These are phyloP conservation scores for Lutjanus argentimaculatus DNA, from an alignment of 2,797 vertebrate genomes.

Conservation along the genomic window DNA sequence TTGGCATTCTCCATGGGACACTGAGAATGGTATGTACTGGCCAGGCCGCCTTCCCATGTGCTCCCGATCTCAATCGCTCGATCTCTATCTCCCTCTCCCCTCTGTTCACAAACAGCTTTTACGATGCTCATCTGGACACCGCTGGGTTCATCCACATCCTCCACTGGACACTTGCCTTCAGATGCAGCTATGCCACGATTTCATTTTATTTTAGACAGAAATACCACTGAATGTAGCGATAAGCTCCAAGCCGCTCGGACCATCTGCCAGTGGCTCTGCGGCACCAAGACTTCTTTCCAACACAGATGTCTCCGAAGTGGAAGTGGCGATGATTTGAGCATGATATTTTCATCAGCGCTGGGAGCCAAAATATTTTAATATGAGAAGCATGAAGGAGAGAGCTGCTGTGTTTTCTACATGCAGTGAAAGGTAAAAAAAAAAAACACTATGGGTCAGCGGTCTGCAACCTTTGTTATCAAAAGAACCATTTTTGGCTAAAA, in stretches of 20 bases:
- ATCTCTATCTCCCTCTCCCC: constrained; percentile 10
- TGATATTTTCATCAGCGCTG: constrained; percentile 24
- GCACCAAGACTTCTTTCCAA: constrained; percentile 31
- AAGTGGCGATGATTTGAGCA: constrained; percentile 39
- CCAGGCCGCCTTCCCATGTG: constrained; percentile 63
- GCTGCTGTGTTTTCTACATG: constrained; percentile 5
- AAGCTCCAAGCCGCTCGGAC: constrained; percentile 4
- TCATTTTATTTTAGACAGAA: constrained; percentile 11
- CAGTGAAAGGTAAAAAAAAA: neutral
- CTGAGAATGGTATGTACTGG: constrained; percentile 81
- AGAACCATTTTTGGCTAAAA: no score
- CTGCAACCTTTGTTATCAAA: no score
- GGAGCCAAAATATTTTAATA: constrained; percentile 34
- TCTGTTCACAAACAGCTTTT: constrained; percentile 51
- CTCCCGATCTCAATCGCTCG: neutral
- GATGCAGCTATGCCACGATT: constrained; percentile 13
- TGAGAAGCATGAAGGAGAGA: constrained; percentile 11
- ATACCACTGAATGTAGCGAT: constrained; percentile 6
- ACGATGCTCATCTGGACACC: constrained; percentile 51
- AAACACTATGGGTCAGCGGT: neutral
- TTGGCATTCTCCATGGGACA: constrained; percentile 71
- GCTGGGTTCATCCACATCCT: constrained; percentile 7
- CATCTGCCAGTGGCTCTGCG: constrained; percentile 40
- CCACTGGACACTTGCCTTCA: constrained; percentile 24
- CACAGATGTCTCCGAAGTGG: constrained; percentile 46